phyloP scores from a whole-genome alignment of 1,140 invertebrate species.

The Cepaea nemoralis region DNA sequence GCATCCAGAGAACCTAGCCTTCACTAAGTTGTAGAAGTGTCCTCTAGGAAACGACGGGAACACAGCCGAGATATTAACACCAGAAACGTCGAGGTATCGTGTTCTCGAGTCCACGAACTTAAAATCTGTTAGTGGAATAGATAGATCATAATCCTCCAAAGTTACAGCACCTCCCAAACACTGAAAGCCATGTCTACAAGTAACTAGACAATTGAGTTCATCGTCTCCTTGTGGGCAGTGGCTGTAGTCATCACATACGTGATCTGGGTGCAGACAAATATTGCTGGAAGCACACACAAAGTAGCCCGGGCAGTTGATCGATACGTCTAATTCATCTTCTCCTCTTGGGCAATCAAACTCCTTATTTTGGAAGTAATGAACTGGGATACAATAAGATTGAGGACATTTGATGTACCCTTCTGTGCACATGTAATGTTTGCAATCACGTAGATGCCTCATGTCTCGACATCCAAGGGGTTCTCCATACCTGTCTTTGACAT shows the following conservation, averaged over 20 bases:
- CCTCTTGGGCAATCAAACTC: not conserved
- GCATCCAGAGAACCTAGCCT: not conserved
- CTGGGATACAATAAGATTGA: not conserved
- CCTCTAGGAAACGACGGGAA: not conserved
- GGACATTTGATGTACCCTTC: slow-evolving; percentile 5
- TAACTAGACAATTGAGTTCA: slow-evolving; percentile 14
- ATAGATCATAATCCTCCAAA: not conserved
- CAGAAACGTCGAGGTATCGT: slow-evolving; percentile 7
- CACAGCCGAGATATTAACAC: not conserved
- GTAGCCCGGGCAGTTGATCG: not conserved
- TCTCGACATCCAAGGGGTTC: not conserved
- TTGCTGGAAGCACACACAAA: not conserved
- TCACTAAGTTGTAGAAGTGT: not conserved
- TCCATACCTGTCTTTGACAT: slow-evolving; percentile 10
- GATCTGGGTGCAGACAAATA: slow-evolving; percentile 19
- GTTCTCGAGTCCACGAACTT: not conserved
- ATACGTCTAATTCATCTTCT: not conserved
- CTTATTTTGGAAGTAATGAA: not conserved
- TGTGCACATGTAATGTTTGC: not conserved
- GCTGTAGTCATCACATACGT: not conserved
- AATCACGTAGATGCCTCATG: slow-evolving; percentile 8
- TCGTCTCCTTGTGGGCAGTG: slow-evolving; percentile 20
- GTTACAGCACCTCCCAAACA: not conserved
- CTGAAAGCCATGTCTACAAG: not conserved
- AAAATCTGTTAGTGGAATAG: not conserved